These are phyloP conservation scores for Tipula confusa DNA, from an alignment of 2,888 invertebrate genomes.

Conservation along the genomic window DNA sequence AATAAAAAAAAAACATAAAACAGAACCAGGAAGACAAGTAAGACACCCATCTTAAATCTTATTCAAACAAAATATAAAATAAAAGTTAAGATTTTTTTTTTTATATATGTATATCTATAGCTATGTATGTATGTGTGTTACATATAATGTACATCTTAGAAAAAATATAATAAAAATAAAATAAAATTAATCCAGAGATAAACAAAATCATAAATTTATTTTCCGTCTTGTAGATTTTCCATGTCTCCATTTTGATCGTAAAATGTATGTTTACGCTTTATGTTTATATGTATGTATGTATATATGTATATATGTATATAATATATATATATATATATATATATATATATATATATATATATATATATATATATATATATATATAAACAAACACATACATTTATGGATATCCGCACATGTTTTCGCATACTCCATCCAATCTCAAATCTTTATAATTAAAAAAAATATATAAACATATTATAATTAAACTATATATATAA, in stretches of 20 bases:
- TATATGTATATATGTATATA: neutral
- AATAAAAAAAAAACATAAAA: neutral
- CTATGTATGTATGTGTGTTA: neutral
- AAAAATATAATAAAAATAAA: slow-evolving; percentile 12
- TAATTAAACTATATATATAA: neutral
- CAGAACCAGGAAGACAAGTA: neutral
- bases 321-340: too few species aligned
- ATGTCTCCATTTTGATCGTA: slow-evolving; percentile 3
- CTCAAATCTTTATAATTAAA: neutral
- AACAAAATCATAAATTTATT: slow-evolving; percentile 25
- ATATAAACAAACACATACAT: neutral
- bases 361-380: neutral
- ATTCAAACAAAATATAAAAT: neutral
- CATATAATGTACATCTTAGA: neutral
- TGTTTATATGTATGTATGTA: neutral
- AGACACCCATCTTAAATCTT: neutral
- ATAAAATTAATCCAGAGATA: slow-evolving; percentile 12
- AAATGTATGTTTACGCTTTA: neutral
- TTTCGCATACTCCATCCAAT: neutral
- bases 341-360: too few species aligned
- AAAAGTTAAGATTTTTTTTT: neutral
- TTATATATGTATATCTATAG: too few species aligned
- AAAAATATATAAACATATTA: neutral
- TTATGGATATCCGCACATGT: neutral
- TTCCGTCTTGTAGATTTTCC: neutral